These are phyloP conservation scores for Harpalus rufipes DNA, from an alignment of 2,888 invertebrate genomes.

Conservation along the genomic window DNA sequence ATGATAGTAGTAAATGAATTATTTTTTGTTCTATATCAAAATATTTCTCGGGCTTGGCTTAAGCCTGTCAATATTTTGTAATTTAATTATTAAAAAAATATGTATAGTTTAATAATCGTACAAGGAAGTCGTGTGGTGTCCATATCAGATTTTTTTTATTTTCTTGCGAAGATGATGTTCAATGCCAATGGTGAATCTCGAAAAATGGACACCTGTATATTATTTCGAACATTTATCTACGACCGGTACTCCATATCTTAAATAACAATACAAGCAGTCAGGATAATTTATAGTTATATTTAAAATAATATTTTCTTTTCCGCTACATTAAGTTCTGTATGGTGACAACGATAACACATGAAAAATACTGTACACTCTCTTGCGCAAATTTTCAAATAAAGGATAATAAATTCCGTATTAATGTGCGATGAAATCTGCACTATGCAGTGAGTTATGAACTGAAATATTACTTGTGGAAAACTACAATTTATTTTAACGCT, in stretches of 20 bases:
- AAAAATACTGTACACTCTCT: not conserved
- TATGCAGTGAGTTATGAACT: constrained; percentile 13
- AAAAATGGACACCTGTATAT: too few species aligned
- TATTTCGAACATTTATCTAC: not conserved
- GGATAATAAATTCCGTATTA: constrained; percentile 34
- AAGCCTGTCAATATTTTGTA: too few species aligned
- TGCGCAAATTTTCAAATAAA: constrained; percentile 38
- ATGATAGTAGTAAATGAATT: too few species aligned
- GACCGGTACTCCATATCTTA: not conserved
- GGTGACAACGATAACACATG: not conserved
- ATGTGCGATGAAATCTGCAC: constrained; percentile 17
- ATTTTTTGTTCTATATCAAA: too few species aligned
- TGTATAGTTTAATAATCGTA: too few species aligned
- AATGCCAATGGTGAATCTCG: too few species aligned
- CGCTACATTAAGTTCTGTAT: constrained; percentile 3
- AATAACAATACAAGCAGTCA: not conserved
- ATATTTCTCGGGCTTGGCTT: too few species aligned
- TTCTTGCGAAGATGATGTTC: too few species aligned
- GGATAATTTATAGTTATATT: not conserved
- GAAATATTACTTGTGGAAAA: constrained; percentile 24
- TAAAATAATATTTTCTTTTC: not conserved
- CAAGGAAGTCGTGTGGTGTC: too few species aligned
- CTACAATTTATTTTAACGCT: constrained; percentile 32
- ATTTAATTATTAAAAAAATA: too few species aligned
- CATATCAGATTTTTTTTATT: too few species aligned